Evolutionary conservation across 2,888 invertebrate genomes (phyloP).

Genomic region (Volucella inflata): DNA sequence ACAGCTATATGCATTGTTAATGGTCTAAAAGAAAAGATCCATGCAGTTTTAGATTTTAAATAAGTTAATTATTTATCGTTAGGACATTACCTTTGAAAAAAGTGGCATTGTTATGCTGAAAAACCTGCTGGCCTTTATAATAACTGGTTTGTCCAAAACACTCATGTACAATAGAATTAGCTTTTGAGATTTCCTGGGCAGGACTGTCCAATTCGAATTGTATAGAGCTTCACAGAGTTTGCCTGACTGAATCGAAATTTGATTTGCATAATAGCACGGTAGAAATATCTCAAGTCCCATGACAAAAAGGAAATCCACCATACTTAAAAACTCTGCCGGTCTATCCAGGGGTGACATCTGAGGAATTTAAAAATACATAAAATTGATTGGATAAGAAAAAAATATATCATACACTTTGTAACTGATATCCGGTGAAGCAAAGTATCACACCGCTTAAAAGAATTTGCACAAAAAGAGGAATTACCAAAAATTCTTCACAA

Average conservation of each 20-base stretch:
- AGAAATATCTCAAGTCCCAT: slow-evolving; percentile 80
- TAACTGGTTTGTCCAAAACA: slow-evolving; percentile 78
- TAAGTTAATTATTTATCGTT: no score
- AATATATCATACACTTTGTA: slow-evolving; percentile 75
- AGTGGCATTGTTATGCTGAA: slow-evolving; percentile 79
- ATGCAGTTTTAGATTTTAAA: no score
- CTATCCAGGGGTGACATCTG: slow-evolving; percentile 31
- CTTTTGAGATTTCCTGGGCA: slow-evolving; percentile 77
- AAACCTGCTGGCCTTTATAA: slow-evolving; percentile 78
- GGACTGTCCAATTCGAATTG: slow-evolving; percentile 79
- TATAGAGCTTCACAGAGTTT: slow-evolving; percentile 78
- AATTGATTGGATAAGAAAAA: no score
- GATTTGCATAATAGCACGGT: slow-evolving; percentile 81
- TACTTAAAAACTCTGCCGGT: slow-evolving; percentile 53
- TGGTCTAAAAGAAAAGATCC: slow-evolving; percentile 77
- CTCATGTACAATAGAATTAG: slow-evolving; percentile 79
- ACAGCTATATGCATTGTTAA: slow-evolving; percentile 81
- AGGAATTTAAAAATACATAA: no score
- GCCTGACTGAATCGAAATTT: slow-evolving; percentile 78
- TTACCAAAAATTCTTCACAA: slow-evolving; percentile 68
- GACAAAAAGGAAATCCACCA: slow-evolving; percentile 76
- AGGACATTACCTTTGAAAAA: slow-evolving; percentile 81
- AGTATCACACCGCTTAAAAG: slow-evolving; percentile 78
- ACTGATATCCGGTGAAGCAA: slow-evolving; percentile 79
- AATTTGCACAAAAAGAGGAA: slow-evolving; percentile 78